Evolutionary conservation across 2,888 invertebrate species (phyloP).

Genomic region (Cynaeus angustus): DNA sequence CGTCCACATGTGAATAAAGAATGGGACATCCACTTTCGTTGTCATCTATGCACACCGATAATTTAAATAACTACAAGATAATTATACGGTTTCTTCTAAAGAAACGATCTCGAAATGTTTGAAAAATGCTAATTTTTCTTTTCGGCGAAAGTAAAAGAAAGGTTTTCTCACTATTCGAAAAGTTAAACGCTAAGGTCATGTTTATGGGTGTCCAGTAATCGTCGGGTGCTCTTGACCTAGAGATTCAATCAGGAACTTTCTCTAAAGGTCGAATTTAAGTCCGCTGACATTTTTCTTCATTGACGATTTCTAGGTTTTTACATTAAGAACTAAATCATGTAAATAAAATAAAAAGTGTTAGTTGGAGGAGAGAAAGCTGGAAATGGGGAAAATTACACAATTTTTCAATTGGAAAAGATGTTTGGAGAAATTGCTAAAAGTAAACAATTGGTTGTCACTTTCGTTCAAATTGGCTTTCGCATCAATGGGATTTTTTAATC

Average conservation of each 20-base stretch:
- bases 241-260: constrained; percentile 48
- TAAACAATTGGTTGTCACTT: constrained; percentile 17
- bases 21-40: constrained; percentile 19
- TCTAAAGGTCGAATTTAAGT: constrained; percentile 41
- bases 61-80: constrained; percentile 16
- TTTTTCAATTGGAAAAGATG: constrained; percentile 12
- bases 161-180: constrained; percentile 11
- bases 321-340: constrained; percentile 21
- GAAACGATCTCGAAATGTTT: constrained; percentile 10
- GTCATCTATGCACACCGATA: constrained; percentile 7
- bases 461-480: constrained; percentile 8
- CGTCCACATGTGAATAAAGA: constrained; percentile 9
- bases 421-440: constrained; percentile 19
- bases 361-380: constrained; percentile 27
- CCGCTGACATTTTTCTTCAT: constrained; percentile 20
- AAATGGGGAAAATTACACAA: constrained; percentile 16
- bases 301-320: constrained; percentile 34
- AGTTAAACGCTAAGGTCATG: constrained; percentile 41
- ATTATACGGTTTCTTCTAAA: too few species aligned
- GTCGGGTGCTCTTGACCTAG: constrained; percentile 51
- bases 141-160: constrained; percentile 37
- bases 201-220: constrained; percentile 19
- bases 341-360: constrained; percentile 41
- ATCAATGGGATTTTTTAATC: too few species aligned
- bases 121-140: constrained; percentile 27